These are phyloP conservation scores for Vulpes ferrilata DNA, from an alignment of 2,113 vertebrate genomes.

Conservation along the genomic window DNA sequence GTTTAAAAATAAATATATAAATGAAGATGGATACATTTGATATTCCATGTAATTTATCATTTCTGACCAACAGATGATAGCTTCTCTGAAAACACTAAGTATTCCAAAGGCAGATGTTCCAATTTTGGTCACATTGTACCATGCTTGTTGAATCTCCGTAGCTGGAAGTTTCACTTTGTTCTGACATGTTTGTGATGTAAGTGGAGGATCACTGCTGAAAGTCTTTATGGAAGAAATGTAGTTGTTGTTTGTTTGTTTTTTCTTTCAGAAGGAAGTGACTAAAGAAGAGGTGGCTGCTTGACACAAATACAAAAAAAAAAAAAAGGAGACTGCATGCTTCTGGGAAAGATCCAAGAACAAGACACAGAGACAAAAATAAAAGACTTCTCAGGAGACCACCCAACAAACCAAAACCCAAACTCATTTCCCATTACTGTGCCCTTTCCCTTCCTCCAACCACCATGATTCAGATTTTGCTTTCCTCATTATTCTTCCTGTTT, in stretches of 20 bases:
- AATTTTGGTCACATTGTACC: neutral
- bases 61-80: conserved; percentile 5
- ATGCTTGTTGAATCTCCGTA: conserved; percentile 49
- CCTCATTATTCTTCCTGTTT: conserved; percentile 1
- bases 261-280: conserved; percentile 62
- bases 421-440: neutral
- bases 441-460: neutral
- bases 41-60: neutral
- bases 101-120: neutral
- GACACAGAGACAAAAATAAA: conserved; percentile 45
- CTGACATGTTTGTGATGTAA: conserved; percentile 67
- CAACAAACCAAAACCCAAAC: neutral
- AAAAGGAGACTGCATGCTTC: neutral
- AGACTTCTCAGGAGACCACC: conserved; percentile 56
- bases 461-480: neutral
- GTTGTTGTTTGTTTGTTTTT: neutral
- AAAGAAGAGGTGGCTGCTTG: conserved; percentile 54
- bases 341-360: conserved; percentile 55
- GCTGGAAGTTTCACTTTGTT: conserved; percentile 65
- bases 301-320: neutral
- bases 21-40: neutral
- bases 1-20: conserved; percentile 13
- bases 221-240: conserved; percentile 57
- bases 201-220: conserved; percentile 49
- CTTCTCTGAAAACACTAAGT: conserved; percentile 44